These are phyloP conservation scores for Lordiphosa fenestrarum DNA, from an alignment of 2,888 invertebrate genomes.

Conservation along the genomic window DNA sequence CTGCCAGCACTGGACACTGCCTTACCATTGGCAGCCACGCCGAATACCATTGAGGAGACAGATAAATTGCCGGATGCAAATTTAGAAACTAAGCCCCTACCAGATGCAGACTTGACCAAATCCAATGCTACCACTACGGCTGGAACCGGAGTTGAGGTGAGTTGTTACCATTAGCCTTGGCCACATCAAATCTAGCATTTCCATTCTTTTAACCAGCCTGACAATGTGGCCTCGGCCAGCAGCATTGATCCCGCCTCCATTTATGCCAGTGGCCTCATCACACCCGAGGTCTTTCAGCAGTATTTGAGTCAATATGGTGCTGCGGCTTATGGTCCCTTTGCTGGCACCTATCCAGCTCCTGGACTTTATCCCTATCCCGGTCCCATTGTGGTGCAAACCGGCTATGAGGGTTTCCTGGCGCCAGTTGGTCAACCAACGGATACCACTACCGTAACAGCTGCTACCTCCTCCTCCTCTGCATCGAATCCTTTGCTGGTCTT, in stretches of 20 bases:
- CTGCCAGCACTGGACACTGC: conserved; percentile 50
- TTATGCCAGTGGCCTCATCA: conserved; percentile 70
- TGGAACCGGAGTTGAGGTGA: too few relatives aligned
- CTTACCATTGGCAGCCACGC: conserved; percentile 18
- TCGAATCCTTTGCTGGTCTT: conserved; percentile 51
- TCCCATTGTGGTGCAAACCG: conserved; percentile 78
- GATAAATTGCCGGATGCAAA: conserved; percentile 45
- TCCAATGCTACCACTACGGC: conserved; percentile 7
- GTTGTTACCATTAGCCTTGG: too few relatives aligned
- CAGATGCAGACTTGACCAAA: conserved; percentile 10
- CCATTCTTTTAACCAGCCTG: conserved; percentile 37
- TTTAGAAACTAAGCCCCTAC: conserved; percentile 13
- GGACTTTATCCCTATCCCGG: conserved; percentile 71
- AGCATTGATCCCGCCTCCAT: conserved; percentile 69
- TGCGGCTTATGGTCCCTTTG: conserved; percentile 51
- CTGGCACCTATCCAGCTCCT: conserved; percentile 54
- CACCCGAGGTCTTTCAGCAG: conserved; percentile 78
- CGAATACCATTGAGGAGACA: conserved; percentile 53
- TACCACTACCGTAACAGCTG: conserved; percentile 29
- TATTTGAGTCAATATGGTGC: conserved; percentile 77
- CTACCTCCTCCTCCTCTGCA: conserved; percentile 24
- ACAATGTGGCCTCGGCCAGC: conserved; percentile 61
- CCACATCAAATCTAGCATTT: background rate
- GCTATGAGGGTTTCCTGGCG: conserved; percentile 80
- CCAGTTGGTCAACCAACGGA: conserved; percentile 56